Evolutionary conservation across 1,140 invertebrate genomes (phyloP).

Genomic region (Drosophila repleta): DNA sequence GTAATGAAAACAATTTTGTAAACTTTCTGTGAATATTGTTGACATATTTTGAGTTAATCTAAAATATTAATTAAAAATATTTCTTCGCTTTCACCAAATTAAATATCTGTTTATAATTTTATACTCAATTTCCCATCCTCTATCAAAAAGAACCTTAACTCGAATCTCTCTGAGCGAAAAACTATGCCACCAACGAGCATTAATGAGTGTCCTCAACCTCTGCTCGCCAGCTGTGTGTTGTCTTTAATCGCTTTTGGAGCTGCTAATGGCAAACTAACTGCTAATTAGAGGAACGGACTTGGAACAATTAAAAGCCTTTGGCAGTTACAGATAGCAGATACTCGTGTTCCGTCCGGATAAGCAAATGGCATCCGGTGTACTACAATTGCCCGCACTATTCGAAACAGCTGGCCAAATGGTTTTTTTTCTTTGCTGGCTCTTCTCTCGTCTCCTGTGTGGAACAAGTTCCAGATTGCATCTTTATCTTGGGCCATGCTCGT

Average conservation of each 20-base stretch:
- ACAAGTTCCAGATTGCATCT: constrained; percentile 79
- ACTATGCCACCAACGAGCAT: background rate
- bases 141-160: background rate
- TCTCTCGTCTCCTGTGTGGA: constrained; percentile 19
- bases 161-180: background rate
- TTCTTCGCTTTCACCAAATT: no score
- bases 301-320: constrained; percentile 24
- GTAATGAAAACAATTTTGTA: no score
- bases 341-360: constrained; percentile 37
- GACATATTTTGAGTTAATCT: no score
- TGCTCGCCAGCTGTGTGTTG: constrained; percentile 10
- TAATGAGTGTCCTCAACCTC: background rate
- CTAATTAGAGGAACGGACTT: constrained; percentile 13
- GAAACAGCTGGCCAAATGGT: constrained; percentile 56
- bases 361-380: constrained; percentile 23
- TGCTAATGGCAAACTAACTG: constrained; percentile 29
- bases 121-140: no score
- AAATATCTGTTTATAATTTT: no score
- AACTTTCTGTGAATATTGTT: no score
- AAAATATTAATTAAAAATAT: no score
- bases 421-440: constrained; percentile 2
- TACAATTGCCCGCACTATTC: constrained; percentile 32
- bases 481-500: constrained; percentile 57
- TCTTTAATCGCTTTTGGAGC: constrained; percentile 7
- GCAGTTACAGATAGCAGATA: constrained; percentile 17